Base-by-base conservation (phyloP, 2,797 vertebrate species). In the Ctenosaura bakeri region DNA sequence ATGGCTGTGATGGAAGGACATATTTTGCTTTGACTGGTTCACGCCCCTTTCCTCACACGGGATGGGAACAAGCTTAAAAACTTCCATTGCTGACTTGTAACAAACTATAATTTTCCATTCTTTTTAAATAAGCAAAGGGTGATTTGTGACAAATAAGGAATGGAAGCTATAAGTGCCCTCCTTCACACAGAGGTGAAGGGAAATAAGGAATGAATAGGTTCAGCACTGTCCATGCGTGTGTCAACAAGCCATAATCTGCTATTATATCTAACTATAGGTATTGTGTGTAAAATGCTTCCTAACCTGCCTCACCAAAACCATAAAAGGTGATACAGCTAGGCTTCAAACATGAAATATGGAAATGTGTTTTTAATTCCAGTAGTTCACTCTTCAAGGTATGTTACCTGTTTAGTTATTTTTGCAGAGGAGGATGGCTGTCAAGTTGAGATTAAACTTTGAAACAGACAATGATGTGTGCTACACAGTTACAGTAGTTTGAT, bases 1-100 rank as follows among this genome's bases (percentile, higher is more conserved):
- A 0, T 32, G 42, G 35, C 14, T 74, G 24, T 38, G 73, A 85
- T n/a, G 10, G 3, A n/a, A 56, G 38, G 24, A 46, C 7, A 26
- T 73, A 74, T 12, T 24, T 85, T 85, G 20, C 18, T 85, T 85
- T 71, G 18, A 6, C 42, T 6, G 32, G 32, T 73, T 73, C 52
- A n/a, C 76, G 13, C 24, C 3, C 13, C 46, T 35, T 54, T 85
- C 2, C 52, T n/a, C 24, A 24, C 71, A 56, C 24, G 14, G 26
- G 50, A 85, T 8, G n/a, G 22, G 6, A 29, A 85, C 20, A 26
- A 50, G 26, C 4, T 50, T 78, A 54, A 69, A 73, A 73, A 42
- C 10, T 74, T 73, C 83, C 52, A 26, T 85, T 73, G 50, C 83
- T 73, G n/a, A 32, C 35, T 85, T 85, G 66, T 85, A 69, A 12